Evolutionary conservation across 2,797 vertebrate genomes (phyloP).

Genomic region (Urophycis tenuis): DNA sequence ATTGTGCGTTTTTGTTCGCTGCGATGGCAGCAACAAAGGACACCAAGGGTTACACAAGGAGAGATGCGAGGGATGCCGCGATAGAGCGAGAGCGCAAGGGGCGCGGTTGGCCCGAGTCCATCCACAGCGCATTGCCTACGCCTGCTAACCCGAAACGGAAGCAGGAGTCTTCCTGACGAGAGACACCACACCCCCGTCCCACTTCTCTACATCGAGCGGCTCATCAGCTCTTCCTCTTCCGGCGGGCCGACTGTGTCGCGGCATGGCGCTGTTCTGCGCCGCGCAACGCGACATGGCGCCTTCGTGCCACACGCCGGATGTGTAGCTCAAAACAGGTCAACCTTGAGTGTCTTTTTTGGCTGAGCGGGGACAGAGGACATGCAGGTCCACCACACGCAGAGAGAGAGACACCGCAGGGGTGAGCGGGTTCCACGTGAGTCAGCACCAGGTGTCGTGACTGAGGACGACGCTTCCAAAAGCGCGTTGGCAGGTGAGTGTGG

Average conservation of each 20-base stretch:
- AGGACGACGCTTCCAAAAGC: conserved; percentile 63
- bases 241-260: not conserved
- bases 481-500: conserved; percentile 62
- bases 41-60: conserved; percentile 7
- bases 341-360: conserved; percentile 38
- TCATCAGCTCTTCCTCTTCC: not conserved
- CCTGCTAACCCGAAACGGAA: conserved; percentile 20
- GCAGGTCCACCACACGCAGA: conserved; percentile 9
- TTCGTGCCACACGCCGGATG: conserved; percentile 8
- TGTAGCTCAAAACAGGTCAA: conserved; percentile 17
- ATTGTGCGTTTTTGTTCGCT: conserved; percentile 20
- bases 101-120: conserved; percentile 7
- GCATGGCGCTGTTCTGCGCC: not conserved
- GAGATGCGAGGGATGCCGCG: conserved; percentile 13
- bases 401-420: conserved; percentile 31
- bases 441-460: conserved; percentile 63
- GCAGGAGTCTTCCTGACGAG: conserved; percentile 18
- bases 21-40: conserved; percentile 15
- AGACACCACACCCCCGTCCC: conserved; percentile 17
- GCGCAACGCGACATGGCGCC: not conserved
- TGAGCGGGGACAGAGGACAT: conserved; percentile 24
- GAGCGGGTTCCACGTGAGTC: conserved; percentile 58
- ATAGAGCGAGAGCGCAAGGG: not conserved
- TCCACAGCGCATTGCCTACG: conserved; percentile 13
- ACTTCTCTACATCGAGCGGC: not conserved